Evolutionary conservation across 2,888 invertebrate genomes (phyloP).

Genomic region (Sicus ferrugineus): DNA sequence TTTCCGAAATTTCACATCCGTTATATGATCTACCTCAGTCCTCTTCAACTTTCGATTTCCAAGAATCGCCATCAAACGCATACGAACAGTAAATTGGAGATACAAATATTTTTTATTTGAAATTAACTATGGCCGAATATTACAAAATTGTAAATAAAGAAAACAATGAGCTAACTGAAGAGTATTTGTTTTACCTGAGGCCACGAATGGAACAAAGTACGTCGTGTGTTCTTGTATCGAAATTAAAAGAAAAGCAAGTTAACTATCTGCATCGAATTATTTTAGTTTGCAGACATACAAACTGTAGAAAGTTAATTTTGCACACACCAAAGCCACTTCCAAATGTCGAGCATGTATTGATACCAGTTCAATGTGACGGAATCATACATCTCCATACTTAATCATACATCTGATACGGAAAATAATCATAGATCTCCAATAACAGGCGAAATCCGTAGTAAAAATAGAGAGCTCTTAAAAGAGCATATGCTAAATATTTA

Average conservation of each 20-base stretch:
- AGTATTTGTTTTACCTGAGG: constrained; percentile 9
- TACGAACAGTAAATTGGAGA: too few relatives aligned
- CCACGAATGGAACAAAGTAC: background rate
- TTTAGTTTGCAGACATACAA: too few relatives aligned
- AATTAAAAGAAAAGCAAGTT: background rate
- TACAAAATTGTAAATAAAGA: constrained; percentile 10
- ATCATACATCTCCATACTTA: background rate
- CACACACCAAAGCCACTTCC: background rate
- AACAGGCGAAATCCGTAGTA: background rate
- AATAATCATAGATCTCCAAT: background rate
- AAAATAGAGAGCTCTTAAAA: too few relatives aligned
- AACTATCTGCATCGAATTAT: background rate
- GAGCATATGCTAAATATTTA: constrained; percentile 1
- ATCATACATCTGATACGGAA: too few relatives aligned
- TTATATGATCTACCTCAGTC: too few relatives aligned
- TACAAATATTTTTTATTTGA: too few relatives aligned
- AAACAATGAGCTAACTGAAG: background rate
- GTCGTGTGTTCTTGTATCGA: background rate
- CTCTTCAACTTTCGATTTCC: too few relatives aligned
- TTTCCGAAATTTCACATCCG: too few relatives aligned
- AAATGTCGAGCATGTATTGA: background rate
- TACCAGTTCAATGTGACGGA: background rate
- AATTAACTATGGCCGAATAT: too few relatives aligned
- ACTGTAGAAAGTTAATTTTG: background rate
- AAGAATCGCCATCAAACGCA: too few relatives aligned